These are phyloP conservation scores for Gymnobelideus leadbeateri DNA, from an alignment of 2,113 vertebrate species.

Conservation along the genomic window DNA sequence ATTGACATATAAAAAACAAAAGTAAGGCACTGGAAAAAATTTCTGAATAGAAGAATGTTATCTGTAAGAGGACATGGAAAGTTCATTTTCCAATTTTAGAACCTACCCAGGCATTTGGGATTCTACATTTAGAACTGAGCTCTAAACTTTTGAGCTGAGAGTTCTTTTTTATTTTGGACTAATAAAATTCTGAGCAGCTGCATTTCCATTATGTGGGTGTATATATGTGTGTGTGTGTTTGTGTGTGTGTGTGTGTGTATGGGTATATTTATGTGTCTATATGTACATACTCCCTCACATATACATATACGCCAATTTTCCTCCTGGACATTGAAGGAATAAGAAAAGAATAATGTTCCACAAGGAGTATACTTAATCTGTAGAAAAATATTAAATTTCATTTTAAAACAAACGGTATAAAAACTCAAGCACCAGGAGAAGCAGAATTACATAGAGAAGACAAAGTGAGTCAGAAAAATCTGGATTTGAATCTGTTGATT, in stretches of 20 bases:
- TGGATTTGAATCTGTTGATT: not conserved
- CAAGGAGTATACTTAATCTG: not conserved
- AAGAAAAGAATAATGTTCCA: not conserved
- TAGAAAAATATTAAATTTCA: not conserved
- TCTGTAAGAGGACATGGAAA: not conserved
- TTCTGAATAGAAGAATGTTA: not conserved
- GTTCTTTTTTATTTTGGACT: not conserved
- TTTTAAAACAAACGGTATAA: not conserved
- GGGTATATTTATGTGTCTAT: not conserved
- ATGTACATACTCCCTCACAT: not conserved
- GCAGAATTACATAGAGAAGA: not conserved
- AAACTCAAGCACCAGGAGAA: too few relatives aligned
- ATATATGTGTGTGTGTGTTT: not conserved
- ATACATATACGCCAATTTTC: not conserved
- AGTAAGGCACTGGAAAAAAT: not conserved
- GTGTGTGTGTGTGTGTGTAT: not conserved
- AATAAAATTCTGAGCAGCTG: not conserved
- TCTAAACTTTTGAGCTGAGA: not conserved
- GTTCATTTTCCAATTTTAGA: conserved; percentile 10
- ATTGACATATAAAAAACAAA: not conserved
- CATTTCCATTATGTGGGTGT: not conserved
- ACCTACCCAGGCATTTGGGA: not conserved
- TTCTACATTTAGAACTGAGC: not conserved
- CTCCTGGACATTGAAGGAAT: not conserved
- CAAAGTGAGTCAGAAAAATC: too few relatives aligned